phyloP scores from a whole-genome alignment of 2,113 vertebrate genomes.

The Oreochromis aureus region DNA sequence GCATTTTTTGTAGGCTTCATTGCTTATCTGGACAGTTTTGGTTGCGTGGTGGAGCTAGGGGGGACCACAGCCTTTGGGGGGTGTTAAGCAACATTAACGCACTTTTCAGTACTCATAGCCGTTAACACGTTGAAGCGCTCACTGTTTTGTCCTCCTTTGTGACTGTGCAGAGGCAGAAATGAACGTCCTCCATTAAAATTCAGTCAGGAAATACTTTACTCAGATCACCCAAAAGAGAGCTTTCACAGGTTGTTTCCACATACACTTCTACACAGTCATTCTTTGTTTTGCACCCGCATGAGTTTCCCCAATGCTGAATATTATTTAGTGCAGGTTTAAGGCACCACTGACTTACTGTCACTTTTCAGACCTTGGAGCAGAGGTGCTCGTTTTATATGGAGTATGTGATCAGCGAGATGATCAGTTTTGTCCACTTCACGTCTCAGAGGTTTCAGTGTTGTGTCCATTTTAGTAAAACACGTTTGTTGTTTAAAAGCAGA shows the following conservation, averaged over 20 bases:
- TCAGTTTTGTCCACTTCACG: neutral
- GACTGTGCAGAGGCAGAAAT: neutral
- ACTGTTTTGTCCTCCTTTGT: neutral
- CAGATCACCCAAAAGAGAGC: neutral
- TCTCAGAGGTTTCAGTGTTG: neutral
- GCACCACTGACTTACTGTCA: neutral
- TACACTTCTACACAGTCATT: neutral
- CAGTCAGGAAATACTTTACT: neutral
- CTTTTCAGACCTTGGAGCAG: neutral
- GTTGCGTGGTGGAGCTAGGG: neutral
- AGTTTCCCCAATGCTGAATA: neutral
- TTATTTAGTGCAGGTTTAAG: neutral
- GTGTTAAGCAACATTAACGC: neutral
- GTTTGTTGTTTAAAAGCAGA: constrained; percentile 44
- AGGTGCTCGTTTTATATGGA: neutral
- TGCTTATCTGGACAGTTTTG: neutral
- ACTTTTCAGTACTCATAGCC: neutral
- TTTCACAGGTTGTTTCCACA: neutral
- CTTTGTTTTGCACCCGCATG: neutral
- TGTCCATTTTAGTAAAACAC: neutral
- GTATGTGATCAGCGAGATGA: neutral
- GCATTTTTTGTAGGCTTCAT: neutral
- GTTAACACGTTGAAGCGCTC: neutral
- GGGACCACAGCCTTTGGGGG: neutral
- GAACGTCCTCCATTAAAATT: neutral